phyloP scores from a whole-genome alignment of 92 coral and sea anemone species.

The Galaxea fascicularis region DNA sequence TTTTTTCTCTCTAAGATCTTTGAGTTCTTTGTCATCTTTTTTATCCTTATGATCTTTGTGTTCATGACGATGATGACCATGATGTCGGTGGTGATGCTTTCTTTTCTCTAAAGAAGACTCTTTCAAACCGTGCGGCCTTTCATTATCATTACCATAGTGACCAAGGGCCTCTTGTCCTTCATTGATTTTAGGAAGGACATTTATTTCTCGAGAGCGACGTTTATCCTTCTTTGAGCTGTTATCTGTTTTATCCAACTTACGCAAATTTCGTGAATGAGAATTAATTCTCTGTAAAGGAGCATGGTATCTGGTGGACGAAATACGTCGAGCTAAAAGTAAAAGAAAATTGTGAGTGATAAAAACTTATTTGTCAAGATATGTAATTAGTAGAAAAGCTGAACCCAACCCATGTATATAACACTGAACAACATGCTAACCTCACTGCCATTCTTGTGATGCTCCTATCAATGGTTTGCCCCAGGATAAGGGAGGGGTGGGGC shows the following conservation, averaged over 20 bases:
- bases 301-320: conserved; percentile 70
- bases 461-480: too few species aligned
- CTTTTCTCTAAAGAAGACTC: not conserved
- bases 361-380: too few species aligned
- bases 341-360: too few species aligned
- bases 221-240: conserved; percentile 44
- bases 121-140: conserved; percentile 19
- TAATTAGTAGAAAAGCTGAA: too few species aligned
- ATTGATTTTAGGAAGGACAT: conserved; percentile 55
- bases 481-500: too few species aligned
- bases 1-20: conserved; percentile 37
- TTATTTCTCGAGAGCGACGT: conserved; percentile 29
- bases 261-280: conserved; percentile 42
- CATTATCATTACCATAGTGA: conserved; percentile 29
- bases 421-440: too few species aligned
- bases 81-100: conserved; percentile 43
- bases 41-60: conserved; percentile 50
- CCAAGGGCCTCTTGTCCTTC: conserved; percentile 43
- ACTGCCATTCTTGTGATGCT: too few species aligned
- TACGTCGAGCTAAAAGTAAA: conserved; percentile 58
- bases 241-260: conserved; percentile 41
- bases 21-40: conserved; percentile 2
- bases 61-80: conserved; percentile 41
- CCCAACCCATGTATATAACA: too few species aligned
- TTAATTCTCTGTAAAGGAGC: conserved; percentile 71